Percentiles rank a stretch among this genome's conserved stretches.
Evolutionary conservation across 2,797 vertebrate species (phyloP).

Genomic region (Crenuchus spilurus): DNA sequence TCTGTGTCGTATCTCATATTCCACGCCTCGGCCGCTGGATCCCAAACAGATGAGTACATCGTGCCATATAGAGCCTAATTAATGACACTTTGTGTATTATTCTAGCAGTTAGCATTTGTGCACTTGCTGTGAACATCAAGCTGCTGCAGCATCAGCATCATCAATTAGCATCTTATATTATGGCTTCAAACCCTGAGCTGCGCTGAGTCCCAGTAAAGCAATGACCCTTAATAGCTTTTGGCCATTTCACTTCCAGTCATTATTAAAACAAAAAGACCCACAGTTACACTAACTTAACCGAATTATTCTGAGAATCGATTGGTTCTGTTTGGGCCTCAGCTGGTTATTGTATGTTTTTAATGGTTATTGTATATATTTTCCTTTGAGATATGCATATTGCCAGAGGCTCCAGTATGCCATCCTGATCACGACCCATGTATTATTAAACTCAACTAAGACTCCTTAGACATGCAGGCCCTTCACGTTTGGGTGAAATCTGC

Average conservation of each 20-base stretch:
- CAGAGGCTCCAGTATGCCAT: neutral
- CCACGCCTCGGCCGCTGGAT: neutral
- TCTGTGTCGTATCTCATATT: slow-evolving; percentile 11
- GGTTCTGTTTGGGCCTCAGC: neutral
- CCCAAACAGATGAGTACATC: neutral
- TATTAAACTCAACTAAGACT: no score
- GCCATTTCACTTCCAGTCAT: neutral
- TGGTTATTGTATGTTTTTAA: neutral
- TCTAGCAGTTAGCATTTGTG: neutral
- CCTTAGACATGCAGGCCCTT: no score
- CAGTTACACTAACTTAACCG: neutral
- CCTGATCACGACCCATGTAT: no score
- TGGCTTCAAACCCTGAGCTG: neutral
- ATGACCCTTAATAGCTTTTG: neutral
- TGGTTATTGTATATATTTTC: neutral
- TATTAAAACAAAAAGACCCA: neutral
- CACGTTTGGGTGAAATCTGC: no score
- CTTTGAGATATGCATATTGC: neutral
- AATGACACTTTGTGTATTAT: neutral
- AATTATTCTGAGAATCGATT: neutral
- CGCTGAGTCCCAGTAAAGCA: neutral
- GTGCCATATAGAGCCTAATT: neutral
- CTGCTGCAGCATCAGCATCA: no score
- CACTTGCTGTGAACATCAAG: no score
- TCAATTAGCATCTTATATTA: neutral